phyloP scores from a whole-genome alignment of 2,113 vertebrate species.

The Strix uralensis region DNA sequence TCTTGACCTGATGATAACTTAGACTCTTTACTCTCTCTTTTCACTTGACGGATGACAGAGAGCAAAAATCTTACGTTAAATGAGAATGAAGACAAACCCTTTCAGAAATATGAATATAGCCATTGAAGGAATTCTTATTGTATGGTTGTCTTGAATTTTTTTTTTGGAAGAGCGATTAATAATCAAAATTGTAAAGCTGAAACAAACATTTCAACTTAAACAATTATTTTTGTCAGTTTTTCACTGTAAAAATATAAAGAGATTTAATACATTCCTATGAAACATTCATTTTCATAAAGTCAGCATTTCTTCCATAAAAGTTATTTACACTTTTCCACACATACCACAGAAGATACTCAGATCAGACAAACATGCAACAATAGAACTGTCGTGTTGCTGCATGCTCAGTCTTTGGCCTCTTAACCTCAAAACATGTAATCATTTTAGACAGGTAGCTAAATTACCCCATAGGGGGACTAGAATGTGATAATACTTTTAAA shows the following conservation, averaged over 20 bases:
- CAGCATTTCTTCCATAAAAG: neutral
- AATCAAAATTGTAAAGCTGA: neutral
- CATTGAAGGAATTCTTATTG: neutral
- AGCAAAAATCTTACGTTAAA: neutral
- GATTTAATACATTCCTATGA: neutral
- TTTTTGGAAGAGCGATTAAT: too few species aligned
- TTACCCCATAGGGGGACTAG: neutral
- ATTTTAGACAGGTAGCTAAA: neutral
- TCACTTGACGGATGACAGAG: neutral
- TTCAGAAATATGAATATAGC: neutral
- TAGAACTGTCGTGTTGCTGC: neutral
- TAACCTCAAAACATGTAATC: neutral
- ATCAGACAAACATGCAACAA: neutral
- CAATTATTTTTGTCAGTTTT: neutral
- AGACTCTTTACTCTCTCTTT: neutral
- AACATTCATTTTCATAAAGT: neutral
- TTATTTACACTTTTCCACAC: neutral
- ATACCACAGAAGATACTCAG: neutral
- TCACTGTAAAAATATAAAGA: neutral
- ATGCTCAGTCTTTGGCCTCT: neutral
- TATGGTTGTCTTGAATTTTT: neutral
- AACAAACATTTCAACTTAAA: neutral
- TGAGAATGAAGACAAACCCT: neutral
- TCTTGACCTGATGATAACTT: neutral
- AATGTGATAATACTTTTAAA: neutral